phyloP scores from a whole-genome alignment of 2,797 vertebrate species.

The Enteromius anoplus region DNA sequence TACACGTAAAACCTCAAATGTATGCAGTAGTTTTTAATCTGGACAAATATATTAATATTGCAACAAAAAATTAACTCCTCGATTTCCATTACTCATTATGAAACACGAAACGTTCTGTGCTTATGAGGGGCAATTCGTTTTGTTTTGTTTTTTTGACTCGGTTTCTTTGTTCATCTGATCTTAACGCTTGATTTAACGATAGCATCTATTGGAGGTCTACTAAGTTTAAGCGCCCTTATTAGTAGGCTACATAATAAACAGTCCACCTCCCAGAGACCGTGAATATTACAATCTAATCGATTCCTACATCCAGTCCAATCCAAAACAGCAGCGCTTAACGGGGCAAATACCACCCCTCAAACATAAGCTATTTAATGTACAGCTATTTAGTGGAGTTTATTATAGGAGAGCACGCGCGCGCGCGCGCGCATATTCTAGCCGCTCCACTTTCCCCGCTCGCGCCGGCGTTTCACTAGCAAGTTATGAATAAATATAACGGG shows the following conservation, averaged over 20 bases:
- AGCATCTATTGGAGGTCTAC: background rate
- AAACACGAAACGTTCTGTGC: background rate
- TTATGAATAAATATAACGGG: constrained; percentile 35
- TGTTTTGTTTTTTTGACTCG: background rate
- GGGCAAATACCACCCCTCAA: background rate
- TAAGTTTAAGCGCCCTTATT: constrained; percentile 9
- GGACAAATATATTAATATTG: too few species aligned
- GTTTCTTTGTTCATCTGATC: background rate
- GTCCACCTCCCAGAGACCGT: background rate
- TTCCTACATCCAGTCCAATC: background rate
- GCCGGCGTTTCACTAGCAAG: background rate
- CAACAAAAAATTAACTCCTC: background rate
- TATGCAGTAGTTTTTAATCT: background rate
- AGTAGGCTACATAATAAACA: background rate
- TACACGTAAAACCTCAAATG: background rate
- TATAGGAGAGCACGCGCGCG: constrained; percentile 22
- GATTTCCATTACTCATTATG: background rate
- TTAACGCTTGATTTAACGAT: background rate
- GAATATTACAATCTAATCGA: background rate
- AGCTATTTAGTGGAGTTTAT: constrained; percentile 34
- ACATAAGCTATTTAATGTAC: background rate
- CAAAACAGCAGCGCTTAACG: background rate
- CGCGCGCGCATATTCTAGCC: background rate
- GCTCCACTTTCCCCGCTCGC: constrained; percentile 27
- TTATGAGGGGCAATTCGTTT: background rate